phyloP scores from a whole-genome alignment of 2,888 invertebrate species.

The Drosophila neonasuta region DNA sequence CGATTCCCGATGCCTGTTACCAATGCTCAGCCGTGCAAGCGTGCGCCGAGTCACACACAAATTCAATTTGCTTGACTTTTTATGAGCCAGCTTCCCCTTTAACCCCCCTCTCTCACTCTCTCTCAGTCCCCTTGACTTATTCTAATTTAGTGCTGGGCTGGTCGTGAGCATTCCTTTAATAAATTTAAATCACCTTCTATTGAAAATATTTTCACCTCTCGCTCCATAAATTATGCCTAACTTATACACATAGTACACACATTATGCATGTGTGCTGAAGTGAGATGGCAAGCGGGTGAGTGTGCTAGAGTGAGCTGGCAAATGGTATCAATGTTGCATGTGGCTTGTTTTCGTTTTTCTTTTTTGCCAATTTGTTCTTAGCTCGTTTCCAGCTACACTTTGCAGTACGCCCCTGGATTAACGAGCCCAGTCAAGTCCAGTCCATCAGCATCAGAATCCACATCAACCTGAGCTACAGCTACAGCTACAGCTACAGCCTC shows the following conservation, averaged over 20 bases:
- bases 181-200: conserved; percentile 78
- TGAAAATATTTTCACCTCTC: conserved; percentile 77
- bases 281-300: conserved; percentile 1
- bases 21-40: conserved; percentile 53
- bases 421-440: conserved; percentile 48
- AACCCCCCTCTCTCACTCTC: background rate
- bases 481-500: background rate
- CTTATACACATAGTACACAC: conserved; percentile 35
- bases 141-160: conserved; percentile 75
- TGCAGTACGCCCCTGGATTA: conserved; percentile 33
- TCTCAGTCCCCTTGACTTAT: conserved; percentile 54
- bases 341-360: conserved; percentile 18
- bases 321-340: conserved; percentile 17
- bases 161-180: conserved; percentile 78
- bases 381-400: conserved; percentile 30
- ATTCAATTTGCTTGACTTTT: conserved; percentile 74
- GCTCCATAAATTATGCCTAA: conserved; percentile 70
- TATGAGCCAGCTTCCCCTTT: conserved; percentile 49
- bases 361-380: conserved; percentile 39
- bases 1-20: conserved; percentile 29
- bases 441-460: conserved; percentile 25
- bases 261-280: conserved; percentile 15
- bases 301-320: background rate
- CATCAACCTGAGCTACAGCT: background rate
- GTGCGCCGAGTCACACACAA: conserved; percentile 59